These are phyloP conservation scores for Dermolepida albohirtum DNA, from an alignment of 2,888 invertebrate genomes.

Conservation along the genomic window DNA sequence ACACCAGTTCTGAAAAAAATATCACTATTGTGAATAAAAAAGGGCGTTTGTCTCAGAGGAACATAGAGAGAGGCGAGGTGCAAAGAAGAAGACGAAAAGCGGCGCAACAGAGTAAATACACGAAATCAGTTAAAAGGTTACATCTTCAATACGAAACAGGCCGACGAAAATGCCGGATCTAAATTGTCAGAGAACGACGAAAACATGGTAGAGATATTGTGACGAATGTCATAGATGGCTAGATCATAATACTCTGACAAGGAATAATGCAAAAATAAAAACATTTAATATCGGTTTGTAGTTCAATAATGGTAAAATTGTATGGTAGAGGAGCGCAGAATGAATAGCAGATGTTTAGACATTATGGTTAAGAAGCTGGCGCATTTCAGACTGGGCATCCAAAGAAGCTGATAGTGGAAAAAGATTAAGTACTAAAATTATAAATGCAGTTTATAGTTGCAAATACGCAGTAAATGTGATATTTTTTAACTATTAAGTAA, in stretches of 20 bases:
- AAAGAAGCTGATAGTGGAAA: conserved; percentile 70
- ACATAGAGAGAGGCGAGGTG: conserved; percentile 81
- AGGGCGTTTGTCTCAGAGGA: conserved; percentile 82
- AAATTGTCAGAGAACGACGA: conserved; percentile 76
- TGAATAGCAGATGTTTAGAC: conserved; percentile 54
- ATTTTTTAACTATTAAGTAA: no score
- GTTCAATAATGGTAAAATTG: conserved; percentile 73
- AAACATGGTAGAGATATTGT: conserved; percentile 68
- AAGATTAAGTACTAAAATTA: conserved; percentile 69
- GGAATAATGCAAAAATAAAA: conserved; percentile 74
- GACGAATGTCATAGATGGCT: conserved; percentile 75
- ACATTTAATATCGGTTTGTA: conserved; percentile 64
- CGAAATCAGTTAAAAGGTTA: conserved; percentile 80
- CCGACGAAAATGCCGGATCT: conserved; percentile 72
- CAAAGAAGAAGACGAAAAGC: conserved; percentile 78
- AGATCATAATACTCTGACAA: conserved; percentile 75
- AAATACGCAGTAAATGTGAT: no score
- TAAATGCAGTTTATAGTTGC: no score
- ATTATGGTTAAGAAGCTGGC: conserved; percentile 53
- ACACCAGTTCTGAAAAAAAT: conserved; percentile 72
- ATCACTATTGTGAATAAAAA: conserved; percentile 87
- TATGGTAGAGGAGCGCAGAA: conserved; percentile 59
- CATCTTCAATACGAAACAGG: conserved; percentile 76
- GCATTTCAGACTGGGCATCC: conserved; percentile 39
- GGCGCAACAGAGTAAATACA: conserved; percentile 74